Conservation (phyloP, 1,140 invertebrate species). For the Helicoverpa armigera region DNA sequence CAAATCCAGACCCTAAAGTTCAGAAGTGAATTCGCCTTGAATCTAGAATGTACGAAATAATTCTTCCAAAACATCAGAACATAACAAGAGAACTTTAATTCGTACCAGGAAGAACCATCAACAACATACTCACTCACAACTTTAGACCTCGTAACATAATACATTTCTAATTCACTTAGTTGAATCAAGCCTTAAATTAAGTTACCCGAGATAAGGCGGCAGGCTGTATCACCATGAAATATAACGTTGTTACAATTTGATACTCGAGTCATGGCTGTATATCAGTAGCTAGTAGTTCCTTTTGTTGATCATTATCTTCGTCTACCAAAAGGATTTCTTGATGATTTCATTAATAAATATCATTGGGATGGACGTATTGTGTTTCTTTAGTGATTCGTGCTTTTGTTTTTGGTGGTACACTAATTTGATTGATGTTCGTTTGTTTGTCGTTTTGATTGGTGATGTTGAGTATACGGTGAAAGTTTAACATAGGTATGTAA, state of each 20-base stretch:
- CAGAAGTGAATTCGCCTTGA: no score
- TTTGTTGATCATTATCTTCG: slow-evolving; percentile 18
- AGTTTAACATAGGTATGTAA: no score
- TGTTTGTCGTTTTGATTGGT: not conserved
- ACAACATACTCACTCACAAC: not conserved
- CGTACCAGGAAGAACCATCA: slow-evolving; percentile 1
- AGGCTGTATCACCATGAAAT: slow-evolving; percentile 21
- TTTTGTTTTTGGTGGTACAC: slow-evolving; percentile 7
- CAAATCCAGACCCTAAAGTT: not conserved
- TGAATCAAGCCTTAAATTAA: slow-evolving; percentile 32
- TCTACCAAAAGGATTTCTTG: slow-evolving; percentile 35
- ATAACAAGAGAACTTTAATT: not conserved
- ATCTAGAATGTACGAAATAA: no score
- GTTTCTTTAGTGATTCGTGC: slow-evolving; percentile 12
- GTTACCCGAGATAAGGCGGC: slow-evolving; percentile 17
- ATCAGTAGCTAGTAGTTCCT: slow-evolving; percentile 27
- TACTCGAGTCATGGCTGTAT: slow-evolving; percentile 1
- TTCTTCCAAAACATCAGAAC: not conserved
- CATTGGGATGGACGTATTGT: slow-evolving; percentile 8
- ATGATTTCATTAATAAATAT: slow-evolving; percentile 31
- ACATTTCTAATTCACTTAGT: slow-evolving; percentile 35
- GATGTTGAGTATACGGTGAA: no score
- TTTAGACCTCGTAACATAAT: slow-evolving; percentile 11
- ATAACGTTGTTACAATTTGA: slow-evolving; percentile 31
- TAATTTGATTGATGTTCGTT: not conserved